Evolutionary conservation across 1,140 invertebrate species (phyloP).

Genomic region (Drosophila lowei): DNA sequence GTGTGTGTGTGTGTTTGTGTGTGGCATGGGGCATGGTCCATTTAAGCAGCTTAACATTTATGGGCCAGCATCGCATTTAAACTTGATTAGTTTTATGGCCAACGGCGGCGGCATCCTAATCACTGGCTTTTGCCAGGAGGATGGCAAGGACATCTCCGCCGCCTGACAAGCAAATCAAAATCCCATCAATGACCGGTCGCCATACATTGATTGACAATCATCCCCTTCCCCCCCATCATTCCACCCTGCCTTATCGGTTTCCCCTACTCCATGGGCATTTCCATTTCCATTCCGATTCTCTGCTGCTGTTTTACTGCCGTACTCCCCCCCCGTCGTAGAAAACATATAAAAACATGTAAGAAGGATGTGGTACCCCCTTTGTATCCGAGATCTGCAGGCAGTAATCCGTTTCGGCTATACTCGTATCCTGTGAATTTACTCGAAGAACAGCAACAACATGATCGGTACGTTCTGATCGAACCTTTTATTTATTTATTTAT

Average conservation of each 20-base stretch:
- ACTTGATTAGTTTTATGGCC: conserved; percentile 77
- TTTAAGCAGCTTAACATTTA: conserved; percentile 70
- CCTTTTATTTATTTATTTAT: too few species aligned
- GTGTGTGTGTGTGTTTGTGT: conserved; percentile 16
- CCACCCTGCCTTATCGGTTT: conserved; percentile 13
- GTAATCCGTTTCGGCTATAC: too few species aligned
- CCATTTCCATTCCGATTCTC: too few species aligned
- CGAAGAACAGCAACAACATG: too few species aligned
- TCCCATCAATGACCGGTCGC: conserved; percentile 68
- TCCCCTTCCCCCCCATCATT: not conserved
- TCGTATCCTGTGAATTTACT: too few species aligned
- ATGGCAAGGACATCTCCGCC: not conserved
- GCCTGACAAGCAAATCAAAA: conserved; percentile 66
- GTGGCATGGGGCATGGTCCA: conserved; percentile 28
- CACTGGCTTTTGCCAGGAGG: conserved; percentile 17
- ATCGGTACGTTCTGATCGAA: too few species aligned
- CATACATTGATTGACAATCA: conserved; percentile 66
- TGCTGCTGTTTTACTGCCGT: too few species aligned
- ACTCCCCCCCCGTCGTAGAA: not conserved
- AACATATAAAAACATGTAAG: conserved; percentile 9
- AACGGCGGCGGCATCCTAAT: conserved; percentile 15
- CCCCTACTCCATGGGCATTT: not conserved
- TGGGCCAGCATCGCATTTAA: conserved; percentile 67
- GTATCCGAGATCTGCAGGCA: too few species aligned
- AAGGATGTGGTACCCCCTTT: too few species aligned